Percentiles rank a stretch among this genome's conserved stretches.
Evolutionary conservation across 2,797 vertebrate genomes (phyloP).

Genomic region (Delichon dasypus): DNA sequence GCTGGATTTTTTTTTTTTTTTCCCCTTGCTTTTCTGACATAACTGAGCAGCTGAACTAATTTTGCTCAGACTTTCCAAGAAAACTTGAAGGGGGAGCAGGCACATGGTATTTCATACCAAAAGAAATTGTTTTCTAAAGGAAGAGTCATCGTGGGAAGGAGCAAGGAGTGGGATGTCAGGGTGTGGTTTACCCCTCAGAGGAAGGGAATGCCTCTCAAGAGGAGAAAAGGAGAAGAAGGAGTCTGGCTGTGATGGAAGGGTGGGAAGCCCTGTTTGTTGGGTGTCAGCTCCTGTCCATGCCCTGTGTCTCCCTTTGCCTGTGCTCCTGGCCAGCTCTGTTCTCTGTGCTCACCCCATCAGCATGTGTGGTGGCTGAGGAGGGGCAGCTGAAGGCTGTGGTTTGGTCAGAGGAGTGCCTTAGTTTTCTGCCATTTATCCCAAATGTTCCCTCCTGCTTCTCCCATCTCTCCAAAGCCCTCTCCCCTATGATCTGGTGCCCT

Average conservation of each 20-base stretch:
- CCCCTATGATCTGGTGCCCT: slow-evolving; percentile 7
- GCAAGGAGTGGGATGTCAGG: fast-evolving
- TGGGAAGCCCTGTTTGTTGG: neutral
- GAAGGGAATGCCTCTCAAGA: neutral
- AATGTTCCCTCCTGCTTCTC: neutral
- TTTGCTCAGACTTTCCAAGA: slow-evolving; percentile 50
- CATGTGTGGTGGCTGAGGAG: neutral
- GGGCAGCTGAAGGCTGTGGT: neutral
- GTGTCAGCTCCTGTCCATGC: neutral
- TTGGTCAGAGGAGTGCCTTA: neutral
- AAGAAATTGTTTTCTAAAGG: neutral
- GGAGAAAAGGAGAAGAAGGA: neutral
- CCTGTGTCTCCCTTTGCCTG: fast-evolving
- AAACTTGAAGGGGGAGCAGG: neutral
- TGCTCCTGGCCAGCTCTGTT: neutral
- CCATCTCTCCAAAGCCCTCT: neutral
- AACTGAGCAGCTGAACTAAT: slow-evolving; percentile 12
- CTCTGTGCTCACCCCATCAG: fast-evolving
- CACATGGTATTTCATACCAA: neutral
- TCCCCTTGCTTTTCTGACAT: neutral
- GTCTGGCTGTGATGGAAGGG: neutral
- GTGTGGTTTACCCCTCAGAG: neutral
- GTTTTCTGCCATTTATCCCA: neutral
- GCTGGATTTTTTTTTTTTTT: neutral
- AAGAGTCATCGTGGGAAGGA: neutral